Evolutionary conservation across 2,888 invertebrate species (phyloP), one percentile per base, ranked within the genome.

Genomic region (Orchestes rusci): DNA sequence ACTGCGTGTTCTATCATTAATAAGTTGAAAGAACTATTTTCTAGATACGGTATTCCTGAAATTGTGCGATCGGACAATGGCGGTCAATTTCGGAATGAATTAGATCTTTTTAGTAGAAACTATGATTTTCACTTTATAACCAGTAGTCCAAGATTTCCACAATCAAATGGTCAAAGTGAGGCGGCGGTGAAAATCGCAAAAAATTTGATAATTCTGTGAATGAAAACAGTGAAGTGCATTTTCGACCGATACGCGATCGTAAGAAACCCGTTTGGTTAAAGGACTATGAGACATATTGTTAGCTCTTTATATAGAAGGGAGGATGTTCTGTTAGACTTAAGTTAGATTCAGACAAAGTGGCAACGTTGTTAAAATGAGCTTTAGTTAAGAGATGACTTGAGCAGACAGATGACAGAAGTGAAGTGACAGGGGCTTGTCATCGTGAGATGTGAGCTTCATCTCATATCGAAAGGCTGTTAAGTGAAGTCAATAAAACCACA

Each of bases 41-140:
- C 23, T 23, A 23, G 23, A 23, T 23, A 23, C 10, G 23, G 23
- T 23, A 7, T 23, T 7, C 23, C 23, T 7, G 23, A 23, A 23
- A 10, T 23, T 7, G 23, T 23, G 10, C 23, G 23, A 7, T 23
- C 23, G 10, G 23, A 23, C 10, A 23, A 23, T 23, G 23, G 10
- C 5, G 7, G 7, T 23, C 23, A 23, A 10, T 23, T 23, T 10
- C 23, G 10, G 10, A 23, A 5, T 23, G 23, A 23, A 23, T 23
- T 23, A 7, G 10, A 23, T 7, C 5, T 7, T 23, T 23, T 23
- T 23, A 10, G 7, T 23, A 32, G 10, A 32, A 35, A 33, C 3
- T 39, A 10, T 16, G 18, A 39, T 33, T 39, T 39, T 32, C 4
- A 10, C 13, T 17, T 15, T 31, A 39, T 39, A 7, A 39, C 39